Evolutionary conservation across 1,140 invertebrate species (phyloP), one percentile per base, ranked within the genome.

Genomic region (Drosophila leontia): DNA sequence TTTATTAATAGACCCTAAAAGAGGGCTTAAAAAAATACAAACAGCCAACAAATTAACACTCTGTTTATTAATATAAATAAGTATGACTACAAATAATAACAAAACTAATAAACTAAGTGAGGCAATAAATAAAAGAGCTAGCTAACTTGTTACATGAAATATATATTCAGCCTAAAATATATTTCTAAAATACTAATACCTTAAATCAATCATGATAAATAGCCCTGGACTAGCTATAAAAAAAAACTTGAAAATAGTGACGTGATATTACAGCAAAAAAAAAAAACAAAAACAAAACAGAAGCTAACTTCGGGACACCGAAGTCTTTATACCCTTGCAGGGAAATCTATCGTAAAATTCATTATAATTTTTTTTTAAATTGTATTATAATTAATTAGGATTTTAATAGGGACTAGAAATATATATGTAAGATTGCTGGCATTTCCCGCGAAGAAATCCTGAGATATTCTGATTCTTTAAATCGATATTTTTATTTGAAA

Each of bases 1-100:
- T 35, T 55, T 55, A 55, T 55, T 26, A 37, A 55, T 55, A 55
- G 51, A 23, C 4, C 11, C 53, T n/a, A 8, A 5, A 9, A 4
- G 42, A 13, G 51, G 50, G 29, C 29, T 12, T 17, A 3, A 11
- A 32, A 32, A 23, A 19, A 4, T 19, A 3, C 13, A 53, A 53
- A 53, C 17, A 19, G 11, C 7, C 11, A 48, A 48, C 26, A 48
- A 48, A 26, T 26, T 3, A 26, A 15, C 15, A 15, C 45, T 26
- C 45, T 7, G 23, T 26, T 15, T 7, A 26, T 48, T 48, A 15
- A 9, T n/a, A 26, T 26, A 15, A 48, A 15, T 26, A 15, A 13
- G 12, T 47, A 23, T 23, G 45, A 26, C 45, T 23, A 13, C 12
- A 23, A 47, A 13, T 13, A 13, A 12, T 23, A 3, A 48, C 13